A percentile compares a stretch with the other conserved stretches of the same genome.
phyloP scores from a whole-genome alignment of 2,113 vertebrate genomes.

The Phyllopteryx taeniolatus region DNA sequence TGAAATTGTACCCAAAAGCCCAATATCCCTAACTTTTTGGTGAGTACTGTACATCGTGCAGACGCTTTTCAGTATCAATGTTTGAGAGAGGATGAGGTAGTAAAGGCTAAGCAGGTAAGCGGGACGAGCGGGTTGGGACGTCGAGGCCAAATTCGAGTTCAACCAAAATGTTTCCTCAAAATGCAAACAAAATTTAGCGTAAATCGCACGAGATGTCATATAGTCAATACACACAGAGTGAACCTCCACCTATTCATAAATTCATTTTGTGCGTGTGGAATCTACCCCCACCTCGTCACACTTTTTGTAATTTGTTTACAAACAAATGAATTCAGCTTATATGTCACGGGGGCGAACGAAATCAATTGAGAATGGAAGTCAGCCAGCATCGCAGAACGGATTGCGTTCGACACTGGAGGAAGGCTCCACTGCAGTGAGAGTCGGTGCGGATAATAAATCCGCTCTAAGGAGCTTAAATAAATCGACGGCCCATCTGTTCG shows the following conservation, averaged over 20 bases:
- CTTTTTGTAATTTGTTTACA: no score
- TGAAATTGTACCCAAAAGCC: constrained; percentile 11
- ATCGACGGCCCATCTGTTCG: constrained; percentile 9
- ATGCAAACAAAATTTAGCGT: background rate
- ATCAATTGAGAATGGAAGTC: background rate
- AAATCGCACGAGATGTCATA: no score
- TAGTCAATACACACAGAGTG: no score
- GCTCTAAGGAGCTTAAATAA: constrained; percentile 28
- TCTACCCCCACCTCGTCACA: no score
- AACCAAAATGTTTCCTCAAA: background rate
- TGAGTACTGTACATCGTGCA: background rate
- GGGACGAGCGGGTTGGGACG: background rate
- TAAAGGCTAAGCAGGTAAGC: background rate
- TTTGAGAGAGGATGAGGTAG: background rate
- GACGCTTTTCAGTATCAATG: background rate
- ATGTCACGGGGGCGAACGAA: no score
- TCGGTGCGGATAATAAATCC: constrained; percentile 31
- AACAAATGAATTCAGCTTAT: no score
- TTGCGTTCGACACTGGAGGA: background rate
- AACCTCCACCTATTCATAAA: no score
- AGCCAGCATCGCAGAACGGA: background rate
- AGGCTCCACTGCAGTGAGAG: constrained; percentile 14
- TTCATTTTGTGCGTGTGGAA: no score
- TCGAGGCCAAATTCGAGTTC: no score
- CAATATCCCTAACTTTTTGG: background rate